These are phyloP conservation scores for Diplodus sargus DNA, from an alignment of 2,797 vertebrate genomes.

Conservation along the genomic window DNA sequence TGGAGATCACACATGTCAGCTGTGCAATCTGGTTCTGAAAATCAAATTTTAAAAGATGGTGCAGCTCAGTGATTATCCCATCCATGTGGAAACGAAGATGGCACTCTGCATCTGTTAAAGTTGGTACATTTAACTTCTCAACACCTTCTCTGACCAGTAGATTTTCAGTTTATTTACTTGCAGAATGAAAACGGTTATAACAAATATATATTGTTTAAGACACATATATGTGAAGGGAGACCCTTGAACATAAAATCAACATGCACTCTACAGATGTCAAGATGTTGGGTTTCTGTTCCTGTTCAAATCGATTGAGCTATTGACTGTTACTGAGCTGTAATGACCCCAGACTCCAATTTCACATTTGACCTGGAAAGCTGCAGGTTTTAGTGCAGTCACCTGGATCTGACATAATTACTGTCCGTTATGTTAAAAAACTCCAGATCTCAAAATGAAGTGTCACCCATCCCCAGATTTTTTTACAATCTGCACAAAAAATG, in stretches of 20 bases:
- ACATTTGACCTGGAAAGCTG: not conserved
- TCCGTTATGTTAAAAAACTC: not conserved
- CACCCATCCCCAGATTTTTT: not conserved
- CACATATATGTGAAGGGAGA: not conserved
- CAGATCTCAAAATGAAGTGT: not conserved
- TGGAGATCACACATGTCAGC: slow-evolving; percentile 61
- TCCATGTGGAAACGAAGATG: slow-evolving; percentile 58
- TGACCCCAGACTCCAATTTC: not conserved
- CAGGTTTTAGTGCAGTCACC: not conserved
- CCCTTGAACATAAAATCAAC: not conserved
- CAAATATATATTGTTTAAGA: not conserved
- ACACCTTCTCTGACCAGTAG: slow-evolving; percentile 10
- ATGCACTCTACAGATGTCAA: not conserved
- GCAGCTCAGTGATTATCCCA: slow-evolving; percentile 43
- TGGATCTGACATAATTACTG: not conserved
- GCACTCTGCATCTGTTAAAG: slow-evolving; percentile 45
- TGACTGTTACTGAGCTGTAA: not conserved
- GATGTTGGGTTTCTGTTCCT: not conserved
- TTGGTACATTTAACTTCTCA: slow-evolving; percentile 15
- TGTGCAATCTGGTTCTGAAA: slow-evolving; percentile 52
- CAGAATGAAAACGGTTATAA: not conserved
- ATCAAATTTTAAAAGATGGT: slow-evolving; percentile 41
- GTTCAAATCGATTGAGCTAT: not conserved
- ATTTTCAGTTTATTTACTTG: slow-evolving; percentile 9
- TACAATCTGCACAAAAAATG: too few relatives aligned